Percentiles rank a stretch among this genome's conserved stretches.
Evolutionary conservation across 92 coral and sea anemone genomes (phyloP).

Genomic region (Diadumene lineata): DNA sequence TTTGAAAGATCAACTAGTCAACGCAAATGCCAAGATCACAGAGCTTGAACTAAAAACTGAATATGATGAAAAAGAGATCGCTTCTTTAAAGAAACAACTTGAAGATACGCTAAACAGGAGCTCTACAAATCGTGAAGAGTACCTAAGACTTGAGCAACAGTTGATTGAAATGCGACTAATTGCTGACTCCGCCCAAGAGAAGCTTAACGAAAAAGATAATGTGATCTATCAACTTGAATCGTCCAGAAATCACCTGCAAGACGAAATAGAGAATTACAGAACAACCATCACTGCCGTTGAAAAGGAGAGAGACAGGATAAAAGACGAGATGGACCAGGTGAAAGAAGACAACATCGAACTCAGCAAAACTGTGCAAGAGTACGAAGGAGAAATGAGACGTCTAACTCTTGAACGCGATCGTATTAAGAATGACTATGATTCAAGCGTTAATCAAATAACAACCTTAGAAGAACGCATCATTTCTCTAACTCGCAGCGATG

Average conservation of each 20-base stretch:
- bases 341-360: slow-evolving; percentile 87
- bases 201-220: slow-evolving; percentile 84
- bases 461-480: slow-evolving; percentile 77
- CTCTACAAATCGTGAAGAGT: slow-evolving; percentile 76
- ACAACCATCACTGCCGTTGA: slow-evolving; percentile 54
- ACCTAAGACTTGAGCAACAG: slow-evolving; percentile 77
- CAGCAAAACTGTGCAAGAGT: slow-evolving; percentile 54
- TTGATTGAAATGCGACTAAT: slow-evolving; percentile 78
- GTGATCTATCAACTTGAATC: slow-evolving; percentile 78
- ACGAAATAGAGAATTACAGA: slow-evolving; percentile 76
- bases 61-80: slow-evolving; percentile 72
- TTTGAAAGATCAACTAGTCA: slow-evolving; percentile 62
- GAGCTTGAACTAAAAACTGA: slow-evolving; percentile 83
- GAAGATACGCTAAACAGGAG: slow-evolving; percentile 68
- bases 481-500: slow-evolving; percentile 48
- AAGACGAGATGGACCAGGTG: slow-evolving; percentile 66
- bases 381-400: slow-evolving; percentile 51
- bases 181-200: slow-evolving; percentile 82
- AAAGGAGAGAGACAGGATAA: slow-evolving; percentile 62
- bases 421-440: slow-evolving; percentile 74
- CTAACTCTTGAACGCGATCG: slow-evolving; percentile 65
- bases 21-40: slow-evolving; percentile 59
- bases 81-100: slow-evolving; percentile 73
- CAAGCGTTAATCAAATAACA: slow-evolving; percentile 52
- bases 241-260: slow-evolving; percentile 67